phyloP scores from a whole-genome alignment of 1,140 invertebrate species.

The Nilaparvata lugens region DNA sequence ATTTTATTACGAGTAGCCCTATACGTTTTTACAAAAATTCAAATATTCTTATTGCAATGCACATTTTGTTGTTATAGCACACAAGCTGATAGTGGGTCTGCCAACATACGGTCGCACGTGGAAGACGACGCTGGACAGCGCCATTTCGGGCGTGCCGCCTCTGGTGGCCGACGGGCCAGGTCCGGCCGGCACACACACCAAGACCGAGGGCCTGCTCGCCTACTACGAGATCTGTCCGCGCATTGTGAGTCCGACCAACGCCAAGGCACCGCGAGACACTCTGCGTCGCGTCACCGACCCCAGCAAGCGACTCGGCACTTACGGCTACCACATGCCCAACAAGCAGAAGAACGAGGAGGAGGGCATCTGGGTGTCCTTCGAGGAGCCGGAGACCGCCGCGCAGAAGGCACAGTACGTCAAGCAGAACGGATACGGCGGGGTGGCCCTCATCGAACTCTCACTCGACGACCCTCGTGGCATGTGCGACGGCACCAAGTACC shows the following conservation, averaged over 20 bases:
- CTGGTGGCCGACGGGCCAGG: slow-evolving; percentile 50
- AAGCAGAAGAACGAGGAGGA: slow-evolving; percentile 44
- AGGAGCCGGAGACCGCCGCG: slow-evolving; percentile 75
- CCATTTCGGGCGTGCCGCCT: slow-evolving; percentile 65
- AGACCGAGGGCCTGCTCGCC: slow-evolving; percentile 48
- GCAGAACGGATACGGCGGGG: slow-evolving; percentile 64
- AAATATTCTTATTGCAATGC: no score
- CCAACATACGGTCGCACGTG: slow-evolving; percentile 75
- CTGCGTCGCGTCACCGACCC: slow-evolving; percentile 63
- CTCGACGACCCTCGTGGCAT: slow-evolving; percentile 74
- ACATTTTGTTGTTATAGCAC: slow-evolving; percentile 39
- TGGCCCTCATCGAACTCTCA: slow-evolving; percentile 70
- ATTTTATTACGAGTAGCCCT: no score
- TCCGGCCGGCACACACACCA: slow-evolving; percentile 57
- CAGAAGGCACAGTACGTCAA: slow-evolving; percentile 71
- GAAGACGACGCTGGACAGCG: slow-evolving; percentile 57
- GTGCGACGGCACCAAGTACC: slow-evolving; percentile 68
- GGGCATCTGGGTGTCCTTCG: slow-evolving; percentile 83
- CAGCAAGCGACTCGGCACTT: slow-evolving; percentile 64
- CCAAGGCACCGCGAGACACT: slow-evolving; percentile 41
- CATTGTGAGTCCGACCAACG: slow-evolving; percentile 52
- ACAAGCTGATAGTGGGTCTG: slow-evolving; percentile 75
- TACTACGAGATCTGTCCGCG: slow-evolving; percentile 74
- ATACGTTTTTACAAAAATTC: no score
- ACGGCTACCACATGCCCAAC: slow-evolving; percentile 61